Base-by-base conservation (phyloP, 1,140 invertebrate species). In the Hormaphis cornu region DNA sequence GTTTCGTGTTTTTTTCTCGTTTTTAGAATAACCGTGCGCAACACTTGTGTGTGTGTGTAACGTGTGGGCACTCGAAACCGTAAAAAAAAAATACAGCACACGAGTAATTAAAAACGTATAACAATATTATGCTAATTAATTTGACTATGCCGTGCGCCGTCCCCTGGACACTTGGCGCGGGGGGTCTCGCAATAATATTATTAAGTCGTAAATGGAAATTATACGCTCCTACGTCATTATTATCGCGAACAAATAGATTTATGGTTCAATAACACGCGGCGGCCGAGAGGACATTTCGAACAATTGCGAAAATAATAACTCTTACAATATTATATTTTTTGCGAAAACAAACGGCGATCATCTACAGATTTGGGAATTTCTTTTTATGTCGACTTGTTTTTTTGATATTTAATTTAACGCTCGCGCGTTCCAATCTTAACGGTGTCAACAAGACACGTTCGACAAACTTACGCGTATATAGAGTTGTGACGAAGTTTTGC, bases 41-140 rank as follows among this genome's bases (percentile, higher is more conserved):
- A n/a, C n/a, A n/a, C n/a, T n/a, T n/a, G n/a, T n/a, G n/a, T n/a
- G n/a, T n/a, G n/a, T n/a, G n/a, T n/a, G n/a, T n/a, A n/a, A n/a
- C n/a, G n/a, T n/a, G n/a, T n/a, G n/a, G n/a, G n/a, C n/a, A n/a
- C 40, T 58, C 22, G 40, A 26, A 7, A 22, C 20, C 7, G 35
- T 58, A 22, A 58, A 58, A 58, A 18, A 16, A 40, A 24, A 24
- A 7, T 14, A 40, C 6, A 2, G 24, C 28, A 26, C 46, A 50
- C 18, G 18, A 16, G n/a, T 10, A 22, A 35, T 66, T 66, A 48
- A 66, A 66, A 66, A 35, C 24, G n/a, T 50, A 66, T 66, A 48
- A 66, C n/a, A n/a, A n/a, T n/a, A n/a, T n/a, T 33, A 50, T 66
- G 18, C 3, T 30, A 50, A 66, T 50, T 66, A 66, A 46, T 63